Evolutionary conservation across 2,888 invertebrate genomes (phyloP).

Genomic region (Heteromyza rotundicornis): DNA sequence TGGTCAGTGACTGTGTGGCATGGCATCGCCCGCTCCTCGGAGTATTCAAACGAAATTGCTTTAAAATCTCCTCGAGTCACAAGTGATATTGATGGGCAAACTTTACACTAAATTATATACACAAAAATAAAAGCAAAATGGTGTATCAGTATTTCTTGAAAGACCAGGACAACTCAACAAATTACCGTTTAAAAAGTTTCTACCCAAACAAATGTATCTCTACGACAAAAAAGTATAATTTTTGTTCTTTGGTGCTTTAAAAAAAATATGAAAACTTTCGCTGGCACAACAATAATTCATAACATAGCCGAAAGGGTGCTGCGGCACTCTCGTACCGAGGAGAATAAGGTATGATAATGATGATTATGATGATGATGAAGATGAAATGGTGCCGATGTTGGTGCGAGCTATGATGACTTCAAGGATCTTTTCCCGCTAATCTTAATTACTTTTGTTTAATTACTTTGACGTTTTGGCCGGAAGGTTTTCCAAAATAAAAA

Average conservation of each 20-base stretch:
- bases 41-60: no score
- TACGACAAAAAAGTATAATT: no score
- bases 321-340: background rate
- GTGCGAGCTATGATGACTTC: slow-evolving; percentile 50
- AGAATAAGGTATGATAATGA: no score
- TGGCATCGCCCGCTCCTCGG: no score
- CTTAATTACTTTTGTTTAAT: slow-evolving; percentile 63
- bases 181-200: no score
- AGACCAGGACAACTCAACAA: background rate
- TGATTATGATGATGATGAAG: background rate
- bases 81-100: background rate
- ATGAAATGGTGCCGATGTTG: slow-evolving; percentile 9
- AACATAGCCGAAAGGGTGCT: slow-evolving; percentile 39
- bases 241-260: background rate
- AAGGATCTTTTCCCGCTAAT: slow-evolving; percentile 54
- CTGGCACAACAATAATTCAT: slow-evolving; percentile 48
- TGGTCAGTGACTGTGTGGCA: no score
- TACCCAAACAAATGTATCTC: no score
- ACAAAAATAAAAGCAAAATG: background rate
- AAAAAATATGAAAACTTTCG: slow-evolving; percentile 6
- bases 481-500: slow-evolving; percentile 12
- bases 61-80: background rate
- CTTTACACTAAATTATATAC: background rate
- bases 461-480: slow-evolving; percentile 54
- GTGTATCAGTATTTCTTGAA: no score